phyloP scores from a whole-genome alignment of 1,140 invertebrate genomes.

The Oncopodura yosiiana region DNA sequence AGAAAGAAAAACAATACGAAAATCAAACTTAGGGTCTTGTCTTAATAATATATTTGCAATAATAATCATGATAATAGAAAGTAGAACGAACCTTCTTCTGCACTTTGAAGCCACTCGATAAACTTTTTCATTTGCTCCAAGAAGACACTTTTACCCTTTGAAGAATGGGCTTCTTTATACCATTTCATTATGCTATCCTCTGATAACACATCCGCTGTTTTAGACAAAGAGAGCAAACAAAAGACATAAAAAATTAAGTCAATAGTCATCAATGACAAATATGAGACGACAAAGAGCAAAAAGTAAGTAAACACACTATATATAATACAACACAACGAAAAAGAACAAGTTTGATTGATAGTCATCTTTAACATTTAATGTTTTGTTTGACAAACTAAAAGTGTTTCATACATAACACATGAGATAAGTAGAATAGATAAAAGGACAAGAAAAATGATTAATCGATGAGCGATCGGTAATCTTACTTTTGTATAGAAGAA shows the following conservation, averaged over 20 bases:
- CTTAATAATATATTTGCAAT: not conserved
- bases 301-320: too few species aligned
- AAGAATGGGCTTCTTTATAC: slow-evolving; percentile 83
- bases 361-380: not conserved
- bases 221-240: too few species aligned
- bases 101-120: slow-evolving; percentile 91
- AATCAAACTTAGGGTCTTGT: not conserved
- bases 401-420: too few species aligned
- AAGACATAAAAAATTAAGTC: slow-evolving; percentile 8
- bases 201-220: slow-evolving; percentile 67
- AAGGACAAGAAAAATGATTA: not conserved
- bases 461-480: slow-evolving; percentile 20
- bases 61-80: not conserved
- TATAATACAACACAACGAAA: too few species aligned
- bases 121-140: slow-evolving; percentile 96
- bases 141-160: slow-evolving; percentile 93
- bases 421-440: not conserved
- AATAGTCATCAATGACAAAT: not conserved
- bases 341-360: too few species aligned
- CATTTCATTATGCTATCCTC: slow-evolving; percentile 87
- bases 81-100: slow-evolving; percentile 63
- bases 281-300: too few species aligned
- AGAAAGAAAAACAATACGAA: not conserved
- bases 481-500: slow-evolving; percentile 88
- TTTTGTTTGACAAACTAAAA: too few species aligned